Conservation (phyloP, 2,888 invertebrate species). For the Tipula lateralis region DNA sequence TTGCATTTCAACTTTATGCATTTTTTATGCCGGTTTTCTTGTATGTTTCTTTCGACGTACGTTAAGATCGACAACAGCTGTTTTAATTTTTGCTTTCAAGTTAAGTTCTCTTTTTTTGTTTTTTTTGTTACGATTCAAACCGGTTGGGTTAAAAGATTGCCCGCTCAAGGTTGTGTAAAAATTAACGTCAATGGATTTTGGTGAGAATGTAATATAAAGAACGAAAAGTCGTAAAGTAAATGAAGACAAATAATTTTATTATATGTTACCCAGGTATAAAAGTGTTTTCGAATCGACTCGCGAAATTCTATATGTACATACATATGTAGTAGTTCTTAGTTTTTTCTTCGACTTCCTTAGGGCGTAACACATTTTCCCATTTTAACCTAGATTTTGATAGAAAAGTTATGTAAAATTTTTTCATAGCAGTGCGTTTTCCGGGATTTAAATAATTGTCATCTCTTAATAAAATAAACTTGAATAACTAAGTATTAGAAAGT, state of each 20-base stretch:
- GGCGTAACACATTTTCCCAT: not conserved
- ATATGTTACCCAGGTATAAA: not conserved
- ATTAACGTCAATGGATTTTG: not conserved
- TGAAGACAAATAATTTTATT: not conserved
- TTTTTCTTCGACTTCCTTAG: not conserved
- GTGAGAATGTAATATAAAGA: not conserved
- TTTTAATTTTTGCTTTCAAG: not conserved
- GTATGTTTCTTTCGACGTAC: not conserved
- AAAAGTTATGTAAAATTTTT: not conserved
- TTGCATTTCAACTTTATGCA: not conserved
- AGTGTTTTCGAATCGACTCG: not conserved
- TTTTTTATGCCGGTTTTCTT: not conserved
- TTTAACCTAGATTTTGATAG: not conserved
- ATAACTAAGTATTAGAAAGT: not conserved
- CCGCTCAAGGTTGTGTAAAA: not conserved
- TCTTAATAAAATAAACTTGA: not conserved
- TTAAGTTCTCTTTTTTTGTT: not conserved
- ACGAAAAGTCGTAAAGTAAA: not conserved
- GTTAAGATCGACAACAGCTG: constrained; percentile 2
- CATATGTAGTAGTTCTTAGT: not conserved
- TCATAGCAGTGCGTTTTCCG: not conserved
- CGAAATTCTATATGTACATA: not conserved
- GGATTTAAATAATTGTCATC: not conserved
- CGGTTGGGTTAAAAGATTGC: constrained; percentile 9
- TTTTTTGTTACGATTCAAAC: not conserved